A percentile compares a stretch with the other conserved stretches of the same genome.
phyloP scores from a whole-genome alignment of 2,113 vertebrate species.

The Nothobranchius kuhntae region DNA sequence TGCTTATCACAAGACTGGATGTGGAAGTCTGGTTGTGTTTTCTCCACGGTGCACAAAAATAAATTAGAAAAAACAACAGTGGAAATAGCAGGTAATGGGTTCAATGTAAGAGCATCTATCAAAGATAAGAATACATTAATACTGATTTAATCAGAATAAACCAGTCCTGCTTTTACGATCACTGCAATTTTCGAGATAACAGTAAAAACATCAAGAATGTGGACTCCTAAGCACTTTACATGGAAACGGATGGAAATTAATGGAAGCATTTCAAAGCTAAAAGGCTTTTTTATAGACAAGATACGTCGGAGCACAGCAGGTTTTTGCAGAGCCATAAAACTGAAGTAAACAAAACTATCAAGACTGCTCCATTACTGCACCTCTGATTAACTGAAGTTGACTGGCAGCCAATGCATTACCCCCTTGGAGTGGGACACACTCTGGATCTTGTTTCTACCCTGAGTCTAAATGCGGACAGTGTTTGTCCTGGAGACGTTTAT shows the following conservation, averaged over 20 bases:
- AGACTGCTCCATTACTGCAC: slow-evolving; percentile 22
- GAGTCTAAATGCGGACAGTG: no score
- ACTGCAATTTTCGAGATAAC: background rate
- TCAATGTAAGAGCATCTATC: slow-evolving; percentile 41
- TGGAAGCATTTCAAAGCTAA: slow-evolving; percentile 8
- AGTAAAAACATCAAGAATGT: background rate
- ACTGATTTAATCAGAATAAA: background rate
- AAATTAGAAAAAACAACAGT: slow-evolving; percentile 20
- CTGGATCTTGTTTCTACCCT: no score
- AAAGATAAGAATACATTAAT: slow-evolving; percentile 8
- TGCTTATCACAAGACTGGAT: slow-evolving; percentile 67
- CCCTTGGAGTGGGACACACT: no score
- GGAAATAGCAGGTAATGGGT: slow-evolving; percentile 26
- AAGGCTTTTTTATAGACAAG: slow-evolving; percentile 12
- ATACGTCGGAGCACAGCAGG: slow-evolving; percentile 14
- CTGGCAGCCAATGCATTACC: no score
- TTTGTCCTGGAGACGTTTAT: no score
- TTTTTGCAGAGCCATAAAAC: slow-evolving; percentile 22
- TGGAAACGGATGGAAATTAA: slow-evolving; percentile 7
- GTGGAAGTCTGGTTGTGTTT: slow-evolving; percentile 36
- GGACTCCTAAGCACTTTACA: background rate
- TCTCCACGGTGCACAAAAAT: slow-evolving; percentile 13
- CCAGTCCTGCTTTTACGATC: background rate
- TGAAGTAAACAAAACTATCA: slow-evolving; percentile 43
- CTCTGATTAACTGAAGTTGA: background rate